Evolutionary conservation across 1,140 invertebrate species (phyloP).

Genomic region (Zeugodacus cucurbitae): DNA sequence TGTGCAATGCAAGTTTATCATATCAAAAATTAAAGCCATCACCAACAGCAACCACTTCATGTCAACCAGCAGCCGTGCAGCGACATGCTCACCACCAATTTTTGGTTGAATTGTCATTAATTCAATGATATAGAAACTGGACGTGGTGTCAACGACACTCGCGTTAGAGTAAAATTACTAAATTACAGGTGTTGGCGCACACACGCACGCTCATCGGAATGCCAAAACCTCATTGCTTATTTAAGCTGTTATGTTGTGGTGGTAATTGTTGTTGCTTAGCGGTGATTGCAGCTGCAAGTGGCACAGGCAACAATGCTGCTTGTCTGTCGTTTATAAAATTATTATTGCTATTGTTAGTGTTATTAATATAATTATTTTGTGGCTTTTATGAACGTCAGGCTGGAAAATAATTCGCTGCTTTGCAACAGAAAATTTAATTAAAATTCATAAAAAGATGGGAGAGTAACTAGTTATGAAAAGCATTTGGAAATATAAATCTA

Average conservation of each 20-base stretch:
- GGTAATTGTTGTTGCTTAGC: background rate
- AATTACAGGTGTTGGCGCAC: background rate
- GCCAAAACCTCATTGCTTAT: background rate
- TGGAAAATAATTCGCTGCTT: no score
- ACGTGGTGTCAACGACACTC: background rate
- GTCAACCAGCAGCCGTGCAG: background rate
- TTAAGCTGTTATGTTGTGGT: no score
- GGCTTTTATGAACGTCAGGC: no score
- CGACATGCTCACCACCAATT: background rate
- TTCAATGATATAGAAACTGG: background rate
- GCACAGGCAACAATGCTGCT: background rate
- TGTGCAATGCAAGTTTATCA: background rate
- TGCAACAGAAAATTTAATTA: no score
- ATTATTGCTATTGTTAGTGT: background rate
- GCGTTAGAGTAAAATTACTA: background rate
- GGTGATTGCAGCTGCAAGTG: background rate
- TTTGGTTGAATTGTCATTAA: background rate
- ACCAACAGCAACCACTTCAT: background rate
- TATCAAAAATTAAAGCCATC: background rate
- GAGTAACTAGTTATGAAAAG: no score
- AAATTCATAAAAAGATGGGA: no score
- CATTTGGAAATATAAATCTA: no score
- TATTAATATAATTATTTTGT: background rate
- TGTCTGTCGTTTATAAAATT: background rate
- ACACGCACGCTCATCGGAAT: background rate